These are phyloP conservation scores for Palythoa heliodiscus DNA, from an alignment of 92 coral and sea anemone species.

Conservation along the genomic window DNA sequence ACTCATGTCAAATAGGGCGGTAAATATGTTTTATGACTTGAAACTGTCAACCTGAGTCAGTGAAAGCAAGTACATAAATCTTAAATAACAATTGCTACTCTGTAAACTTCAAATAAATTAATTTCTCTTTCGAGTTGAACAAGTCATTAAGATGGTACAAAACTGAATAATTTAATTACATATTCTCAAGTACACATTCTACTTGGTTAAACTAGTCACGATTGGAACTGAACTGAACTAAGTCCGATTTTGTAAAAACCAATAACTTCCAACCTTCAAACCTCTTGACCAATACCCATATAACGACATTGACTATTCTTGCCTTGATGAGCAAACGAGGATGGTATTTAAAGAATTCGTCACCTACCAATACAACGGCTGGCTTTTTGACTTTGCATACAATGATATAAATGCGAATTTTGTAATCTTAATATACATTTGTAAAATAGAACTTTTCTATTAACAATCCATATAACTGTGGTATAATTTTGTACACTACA, in stretches of 20 bases:
- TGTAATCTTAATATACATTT: constrained; percentile 12
- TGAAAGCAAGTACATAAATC: background rate
- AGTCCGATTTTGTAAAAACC: constrained; percentile 23
- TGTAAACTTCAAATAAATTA: constrained; percentile 42
- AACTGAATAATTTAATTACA: constrained; percentile 6
- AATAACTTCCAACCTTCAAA: background rate
- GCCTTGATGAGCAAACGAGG: constrained; percentile 6
- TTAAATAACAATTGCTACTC: constrained; percentile 29
- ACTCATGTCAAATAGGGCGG: too few species aligned
- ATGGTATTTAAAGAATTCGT: background rate
- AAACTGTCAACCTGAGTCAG: constrained; percentile 13
- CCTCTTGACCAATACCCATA: background rate
- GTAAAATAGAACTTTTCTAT: constrained; percentile 31
- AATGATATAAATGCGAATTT: constrained; percentile 10
- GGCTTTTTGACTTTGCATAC: background rate
- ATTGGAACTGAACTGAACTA: background rate
- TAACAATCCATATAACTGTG: background rate
- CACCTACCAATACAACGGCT: background rate
- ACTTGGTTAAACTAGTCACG: background rate
- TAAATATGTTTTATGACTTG: background rate
- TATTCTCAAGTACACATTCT: background rate
- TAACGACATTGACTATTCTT: background rate
- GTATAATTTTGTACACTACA: constrained; percentile 16
- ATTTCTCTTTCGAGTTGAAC: constrained; percentile 17
- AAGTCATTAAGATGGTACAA: constrained; percentile 1